Percentiles rank a stretch among this genome's conserved stretches.
phyloP scores from a whole-genome alignment of 2,888 invertebrate genomes.

The Tetanocera ferruginea region DNA sequence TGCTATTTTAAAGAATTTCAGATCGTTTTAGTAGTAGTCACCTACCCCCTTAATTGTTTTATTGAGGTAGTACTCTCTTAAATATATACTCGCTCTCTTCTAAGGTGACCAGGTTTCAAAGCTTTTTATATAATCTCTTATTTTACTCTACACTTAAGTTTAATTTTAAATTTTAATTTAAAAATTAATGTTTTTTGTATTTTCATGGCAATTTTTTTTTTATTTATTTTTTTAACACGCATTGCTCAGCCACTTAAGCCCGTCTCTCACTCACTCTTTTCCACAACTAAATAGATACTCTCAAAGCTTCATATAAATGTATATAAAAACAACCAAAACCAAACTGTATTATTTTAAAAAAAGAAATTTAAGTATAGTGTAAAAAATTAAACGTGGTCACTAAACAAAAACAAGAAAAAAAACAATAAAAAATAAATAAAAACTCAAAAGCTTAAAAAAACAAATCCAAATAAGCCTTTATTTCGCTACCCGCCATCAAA shows the following conservation, averaged over 20 bases:
- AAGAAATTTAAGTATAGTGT: background rate
- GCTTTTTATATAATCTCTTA: too few species aligned
- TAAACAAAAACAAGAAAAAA: conserved; percentile 4
- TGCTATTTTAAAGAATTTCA: too few species aligned
- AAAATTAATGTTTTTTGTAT: background rate
- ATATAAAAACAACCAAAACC: background rate
- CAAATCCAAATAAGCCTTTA: conserved; percentile 50
- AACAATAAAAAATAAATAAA: too few species aligned
- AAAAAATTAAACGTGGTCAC: conserved; percentile 22
- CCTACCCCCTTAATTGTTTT: too few species aligned
- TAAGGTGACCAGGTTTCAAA: too few species aligned
- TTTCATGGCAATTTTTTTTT: conserved; percentile 9
- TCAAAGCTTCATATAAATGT: background rate
- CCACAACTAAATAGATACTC: background rate
- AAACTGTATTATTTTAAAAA: too few species aligned
- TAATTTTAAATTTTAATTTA: background rate
- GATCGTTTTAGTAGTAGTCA: too few species aligned
- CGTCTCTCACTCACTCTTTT: background rate
- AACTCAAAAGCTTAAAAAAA: conserved; percentile 28
- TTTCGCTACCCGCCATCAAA: conserved; percentile 53
- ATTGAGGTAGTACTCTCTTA: too few species aligned
- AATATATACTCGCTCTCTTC: too few species aligned
- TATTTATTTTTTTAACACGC: background rate
- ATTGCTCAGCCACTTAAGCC: background rate
- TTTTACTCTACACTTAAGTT: too few species aligned